Conservation (phyloP, 2,113 vertebrate genomes). For the Hypomesus transpacificus region DNA sequence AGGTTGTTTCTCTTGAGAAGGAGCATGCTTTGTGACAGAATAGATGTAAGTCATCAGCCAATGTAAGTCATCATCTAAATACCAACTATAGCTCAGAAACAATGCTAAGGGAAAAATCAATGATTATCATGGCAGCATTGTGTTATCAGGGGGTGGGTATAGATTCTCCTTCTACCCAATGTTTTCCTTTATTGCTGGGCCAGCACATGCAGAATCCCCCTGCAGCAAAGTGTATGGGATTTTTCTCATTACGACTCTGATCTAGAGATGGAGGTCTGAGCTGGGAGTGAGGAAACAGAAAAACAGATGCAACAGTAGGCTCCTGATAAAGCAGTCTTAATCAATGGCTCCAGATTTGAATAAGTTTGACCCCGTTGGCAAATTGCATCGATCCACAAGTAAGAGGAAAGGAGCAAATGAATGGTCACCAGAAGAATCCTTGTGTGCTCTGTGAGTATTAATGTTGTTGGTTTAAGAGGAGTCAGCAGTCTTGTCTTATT, state of each 20-base stretch:
- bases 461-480: slow-evolving; percentile 31
- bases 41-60: slow-evolving; percentile 18
- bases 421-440: slow-evolving; percentile 22
- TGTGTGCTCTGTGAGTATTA: slow-evolving; percentile 38
- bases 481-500: slow-evolving; percentile 6
- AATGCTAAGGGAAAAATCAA: slow-evolving; percentile 42
- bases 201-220: slow-evolving; percentile 42
- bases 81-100: slow-evolving; percentile 26
- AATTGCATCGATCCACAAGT: slow-evolving; percentile 52
- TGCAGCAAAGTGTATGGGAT: slow-evolving; percentile 45
- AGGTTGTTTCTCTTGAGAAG: background rate
- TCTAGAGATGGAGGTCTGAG: slow-evolving; percentile 40
- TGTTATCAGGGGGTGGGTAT: slow-evolving; percentile 41
- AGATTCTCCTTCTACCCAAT: slow-evolving; percentile 32
- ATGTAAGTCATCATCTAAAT: slow-evolving; percentile 41
- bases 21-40: slow-evolving; percentile 1
- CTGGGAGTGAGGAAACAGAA: slow-evolving; percentile 37
- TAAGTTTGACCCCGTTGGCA: slow-evolving; percentile 54
- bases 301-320: slow-evolving; percentile 38
- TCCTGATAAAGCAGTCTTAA: slow-evolving; percentile 51
- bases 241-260: slow-evolving; percentile 55
- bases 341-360: slow-evolving; percentile 57
- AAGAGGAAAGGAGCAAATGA: slow-evolving; percentile 47
- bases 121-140: slow-evolving; percentile 40
- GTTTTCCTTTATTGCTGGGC: slow-evolving; percentile 47